These are phyloP conservation scores for Elgaria multicarinata DNA, from an alignment of 2,113 vertebrate species.

Conservation along the genomic window DNA sequence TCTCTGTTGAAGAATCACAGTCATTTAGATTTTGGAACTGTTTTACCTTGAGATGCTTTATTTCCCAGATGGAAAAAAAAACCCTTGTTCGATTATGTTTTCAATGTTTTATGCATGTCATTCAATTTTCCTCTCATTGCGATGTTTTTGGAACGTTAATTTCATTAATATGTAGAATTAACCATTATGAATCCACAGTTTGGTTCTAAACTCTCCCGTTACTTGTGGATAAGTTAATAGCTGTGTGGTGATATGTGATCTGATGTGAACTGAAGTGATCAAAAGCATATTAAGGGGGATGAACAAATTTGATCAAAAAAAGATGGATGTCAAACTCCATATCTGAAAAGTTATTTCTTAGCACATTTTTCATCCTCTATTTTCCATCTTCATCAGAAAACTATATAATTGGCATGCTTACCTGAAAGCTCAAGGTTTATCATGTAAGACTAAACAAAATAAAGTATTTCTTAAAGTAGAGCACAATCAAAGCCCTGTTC, in stretches of 20 bases:
- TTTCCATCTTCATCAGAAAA: constrained; percentile 42
- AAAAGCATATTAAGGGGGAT: constrained; percentile 46
- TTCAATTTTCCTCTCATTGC: neutral
- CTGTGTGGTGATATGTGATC: constrained; percentile 8
- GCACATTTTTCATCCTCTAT: constrained; percentile 21
- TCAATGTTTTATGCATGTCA: neutral
- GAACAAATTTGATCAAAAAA: constrained; percentile 60
- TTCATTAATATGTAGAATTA: constrained; percentile 23
- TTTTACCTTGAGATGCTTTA: neutral
- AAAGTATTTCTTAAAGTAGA: neutral
- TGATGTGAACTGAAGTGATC: constrained; percentile 42
- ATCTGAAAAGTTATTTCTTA: constrained; percentile 51
- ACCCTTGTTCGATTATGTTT: neutral
- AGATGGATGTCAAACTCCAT: constrained; percentile 51
- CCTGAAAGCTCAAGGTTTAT: constrained; percentile 18
- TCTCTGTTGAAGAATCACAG: neutral
- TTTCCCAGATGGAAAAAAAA: neutral
- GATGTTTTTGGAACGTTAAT: neutral
- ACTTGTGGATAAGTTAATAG: constrained; percentile 37
- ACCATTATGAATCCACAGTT: neutral
- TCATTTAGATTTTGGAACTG: no score
- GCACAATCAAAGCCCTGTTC: neutral
- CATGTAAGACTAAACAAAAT: neutral
- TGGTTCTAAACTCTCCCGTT: neutral
- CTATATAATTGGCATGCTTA: constrained; percentile 18